Percentiles rank a stretch among this genome's conserved stretches.
These are phyloP conservation scores for Nymphicus hollandicus DNA, from an alignment of 2,113 vertebrate species.

Conservation along the genomic window DNA sequence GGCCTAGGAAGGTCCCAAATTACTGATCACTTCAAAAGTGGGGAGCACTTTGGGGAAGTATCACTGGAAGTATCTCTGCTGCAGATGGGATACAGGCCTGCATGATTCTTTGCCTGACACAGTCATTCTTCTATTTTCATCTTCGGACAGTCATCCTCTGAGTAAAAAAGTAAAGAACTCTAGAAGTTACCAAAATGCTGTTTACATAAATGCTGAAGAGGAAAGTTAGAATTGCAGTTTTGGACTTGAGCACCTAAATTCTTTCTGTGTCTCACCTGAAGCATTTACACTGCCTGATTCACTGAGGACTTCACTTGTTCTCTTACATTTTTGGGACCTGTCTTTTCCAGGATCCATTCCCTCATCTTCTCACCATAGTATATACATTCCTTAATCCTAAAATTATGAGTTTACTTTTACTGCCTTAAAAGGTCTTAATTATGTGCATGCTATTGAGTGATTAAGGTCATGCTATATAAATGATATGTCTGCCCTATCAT, in stretches of 20 bases:
- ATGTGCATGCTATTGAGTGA: neutral
- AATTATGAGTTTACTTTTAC: neutral
- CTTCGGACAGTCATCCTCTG: neutral
- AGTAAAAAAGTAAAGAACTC: neutral
- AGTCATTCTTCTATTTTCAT: neutral
- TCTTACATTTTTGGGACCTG: neutral
- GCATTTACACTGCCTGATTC: neutral
- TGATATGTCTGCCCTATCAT: neutral
- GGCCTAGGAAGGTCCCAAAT: neutral
- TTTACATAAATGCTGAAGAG: neutral
- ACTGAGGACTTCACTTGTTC: neutral
- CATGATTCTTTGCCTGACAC: neutral
- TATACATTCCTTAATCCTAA: neutral
- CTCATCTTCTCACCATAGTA: neutral
- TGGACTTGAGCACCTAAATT: neutral
- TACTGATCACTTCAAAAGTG: neutral
- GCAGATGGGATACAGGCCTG: neutral
- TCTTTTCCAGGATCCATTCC: neutral
- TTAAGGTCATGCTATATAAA: neutral
- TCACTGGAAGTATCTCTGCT: neutral
- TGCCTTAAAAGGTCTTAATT: neutral
- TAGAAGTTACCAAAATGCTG: neutral
- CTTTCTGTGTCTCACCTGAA: neutral
- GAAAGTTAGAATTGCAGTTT: neutral
- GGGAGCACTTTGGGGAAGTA: neutral